These are phyloP conservation scores for Phrynocephalus versicolor DNA, from an alignment of 2,113 vertebrate species.

Conservation along the genomic window DNA sequence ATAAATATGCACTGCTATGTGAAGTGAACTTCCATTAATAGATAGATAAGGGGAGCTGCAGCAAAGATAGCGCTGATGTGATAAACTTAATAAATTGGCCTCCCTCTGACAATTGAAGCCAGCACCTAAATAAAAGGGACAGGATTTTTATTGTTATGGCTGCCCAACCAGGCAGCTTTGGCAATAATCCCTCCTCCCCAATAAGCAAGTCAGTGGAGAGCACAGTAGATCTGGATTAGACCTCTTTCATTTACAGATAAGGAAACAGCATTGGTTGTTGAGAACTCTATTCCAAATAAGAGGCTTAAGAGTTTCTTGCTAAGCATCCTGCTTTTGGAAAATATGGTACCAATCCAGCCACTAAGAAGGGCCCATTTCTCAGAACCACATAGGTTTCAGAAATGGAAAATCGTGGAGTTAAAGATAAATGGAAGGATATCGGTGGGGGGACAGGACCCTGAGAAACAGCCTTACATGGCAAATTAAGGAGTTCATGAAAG, in stretches of 20 bases:
- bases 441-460: neutral
- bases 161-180: neutral
- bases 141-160: neutral
- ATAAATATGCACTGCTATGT: neutral
- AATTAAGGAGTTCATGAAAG: slow-evolving; percentile 26
- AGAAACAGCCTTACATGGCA: neutral
- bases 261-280: neutral
- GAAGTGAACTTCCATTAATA: neutral
- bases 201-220: neutral
- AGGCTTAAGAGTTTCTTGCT: neutral
- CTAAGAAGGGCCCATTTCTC: neutral
- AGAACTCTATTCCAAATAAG: neutral
- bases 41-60: neutral
- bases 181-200: neutral
- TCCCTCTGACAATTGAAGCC: neutral
- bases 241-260: neutral
- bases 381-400: neutral
- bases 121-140: neutral
- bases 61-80: neutral
- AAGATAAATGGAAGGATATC: neutral
- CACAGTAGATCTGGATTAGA: neutral
- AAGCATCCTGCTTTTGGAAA: neutral
- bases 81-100: neutral
- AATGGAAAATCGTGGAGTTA: neutral
- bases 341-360: neutral